phyloP scores from a whole-genome alignment of 2,113 vertebrate genomes.

The Gulo gulo region DNA sequence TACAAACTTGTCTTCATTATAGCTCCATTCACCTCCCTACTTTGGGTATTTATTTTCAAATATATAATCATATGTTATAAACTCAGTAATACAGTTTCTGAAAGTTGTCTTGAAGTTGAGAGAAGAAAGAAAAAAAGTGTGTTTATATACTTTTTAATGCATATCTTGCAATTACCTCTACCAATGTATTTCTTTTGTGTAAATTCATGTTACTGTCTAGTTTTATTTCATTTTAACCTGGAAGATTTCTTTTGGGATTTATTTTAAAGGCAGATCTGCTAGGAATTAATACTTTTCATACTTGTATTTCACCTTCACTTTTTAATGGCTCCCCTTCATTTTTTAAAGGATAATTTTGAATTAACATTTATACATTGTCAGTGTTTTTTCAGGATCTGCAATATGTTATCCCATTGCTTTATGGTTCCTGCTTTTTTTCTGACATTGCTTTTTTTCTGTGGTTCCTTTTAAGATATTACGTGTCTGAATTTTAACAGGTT shows the following conservation, averaged over 20 bases:
- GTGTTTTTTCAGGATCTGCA: neutral
- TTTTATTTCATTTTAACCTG: neutral
- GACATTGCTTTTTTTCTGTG: neutral
- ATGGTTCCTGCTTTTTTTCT: neutral
- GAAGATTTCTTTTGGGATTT: neutral
- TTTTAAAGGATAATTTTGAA: neutral
- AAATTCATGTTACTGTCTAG: neutral
- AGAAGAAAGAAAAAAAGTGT: neutral
- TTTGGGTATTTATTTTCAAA: neutral
- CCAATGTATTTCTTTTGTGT: neutral
- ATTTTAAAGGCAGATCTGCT: neutral
- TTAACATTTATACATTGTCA: neutral
- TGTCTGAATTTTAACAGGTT: neutral
- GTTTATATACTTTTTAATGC: neutral
- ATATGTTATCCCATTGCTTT: neutral
- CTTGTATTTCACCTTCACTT: neutral
- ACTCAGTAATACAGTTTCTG: neutral
- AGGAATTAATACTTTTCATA: neutral
- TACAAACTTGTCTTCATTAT: neutral
- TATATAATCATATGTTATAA: neutral
- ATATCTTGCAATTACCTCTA: neutral
- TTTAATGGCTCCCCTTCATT: neutral
- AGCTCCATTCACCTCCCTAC: neutral
- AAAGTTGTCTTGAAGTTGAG: neutral
- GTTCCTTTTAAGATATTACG: neutral